Evolutionary conservation across 2,888 invertebrate genomes (phyloP), one percentile per base, ranked within the genome.

Genomic region (Drosophila kuntzei): DNA sequence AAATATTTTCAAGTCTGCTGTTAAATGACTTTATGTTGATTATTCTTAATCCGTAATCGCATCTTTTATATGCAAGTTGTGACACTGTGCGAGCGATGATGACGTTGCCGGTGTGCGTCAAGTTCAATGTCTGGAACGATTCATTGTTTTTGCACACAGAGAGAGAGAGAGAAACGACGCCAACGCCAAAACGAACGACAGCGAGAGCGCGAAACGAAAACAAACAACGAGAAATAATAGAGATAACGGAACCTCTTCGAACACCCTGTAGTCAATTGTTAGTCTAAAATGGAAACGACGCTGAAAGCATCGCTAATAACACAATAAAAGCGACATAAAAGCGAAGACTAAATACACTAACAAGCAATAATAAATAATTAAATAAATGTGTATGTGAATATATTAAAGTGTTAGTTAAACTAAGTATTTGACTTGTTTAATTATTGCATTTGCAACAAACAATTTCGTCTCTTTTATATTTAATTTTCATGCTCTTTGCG

Each of bases 121-220:
- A 87, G 82, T 87, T 82, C 87, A 82, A 82, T 82, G 87, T 76
- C 82, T 82, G 79, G 76, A 71, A 70, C 60, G 43, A 50, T 34
- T 22, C 53, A 25, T 44, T 25, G 44, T 14, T 27, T n/a, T 25
- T 36, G 18, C 9, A 41, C 20, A 12, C 8, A 37, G 20, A 50
- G 39, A 74, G 12, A 44, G 50, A 46, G 54, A 53, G 57, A 69
- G 55, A 62, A 27, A 27, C 27, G 27, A 27, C 25, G 58, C 25
- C 20, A 58, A 55, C 49, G 68, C 27, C 32, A 46, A 32, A 46
- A 27, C 18, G 55, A 29, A 41, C 36, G 39, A 8, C 34, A 34
- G 34, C 32, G 20, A 18, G 29, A 43, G 11, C 18, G 12, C 44
- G 39, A 32, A 65, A 71, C 41, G 62, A 68, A 77, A 72, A 68